Base-by-base conservation (phyloP, 2,113 vertebrate species). In the Oryzias woworae region DNA sequence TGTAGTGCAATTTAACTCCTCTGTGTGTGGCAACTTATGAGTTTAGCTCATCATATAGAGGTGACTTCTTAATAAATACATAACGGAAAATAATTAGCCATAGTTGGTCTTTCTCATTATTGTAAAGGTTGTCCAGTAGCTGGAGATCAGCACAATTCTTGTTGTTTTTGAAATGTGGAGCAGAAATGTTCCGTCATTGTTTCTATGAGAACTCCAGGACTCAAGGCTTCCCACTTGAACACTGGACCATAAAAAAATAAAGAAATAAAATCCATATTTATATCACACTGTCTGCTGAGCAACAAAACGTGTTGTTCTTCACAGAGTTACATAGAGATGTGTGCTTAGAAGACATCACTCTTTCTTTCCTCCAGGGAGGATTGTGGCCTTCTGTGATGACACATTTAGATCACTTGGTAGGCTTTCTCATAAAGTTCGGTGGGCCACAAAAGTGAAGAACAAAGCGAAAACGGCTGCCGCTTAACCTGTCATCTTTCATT, bases 401-500 rank as follows among this genome's bases (percentile, higher is more conserved):
- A 77, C 67, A 47, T 83, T 75, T 31, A 48, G 75, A 77, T 83
- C 77, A 69, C 71, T 70, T 80, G 73, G 78, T 75, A 76, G 82
- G 75, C 80, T 82, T 81, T 86, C 75, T 85, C 79, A 78, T 53
- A 66, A 69, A 73, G 63, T 82, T 85, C 81, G 73, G 70, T 75
- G 18, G 54, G 60, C 62, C 73, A 42, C 41, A 13, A 58, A 75
- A 71, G 57, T 24, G 71, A 75, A 66, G 62, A 45, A 48, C 70
- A 83, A 77, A 75, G 65, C 85, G 86, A 82, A 70, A 83, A 75
- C 59, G 68, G 53, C 53, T 78, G 81, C 70, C 72, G 71, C 57
- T 69, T 65, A 84, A 80, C 69, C 81, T 78, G 83, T 85, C 87
- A 85, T 82, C 74, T 84, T 75, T 73, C 56, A 78, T 80, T 84